phyloP scores from a whole-genome alignment of 2,113 vertebrate genomes.

The Mirounga angustirostris region DNA sequence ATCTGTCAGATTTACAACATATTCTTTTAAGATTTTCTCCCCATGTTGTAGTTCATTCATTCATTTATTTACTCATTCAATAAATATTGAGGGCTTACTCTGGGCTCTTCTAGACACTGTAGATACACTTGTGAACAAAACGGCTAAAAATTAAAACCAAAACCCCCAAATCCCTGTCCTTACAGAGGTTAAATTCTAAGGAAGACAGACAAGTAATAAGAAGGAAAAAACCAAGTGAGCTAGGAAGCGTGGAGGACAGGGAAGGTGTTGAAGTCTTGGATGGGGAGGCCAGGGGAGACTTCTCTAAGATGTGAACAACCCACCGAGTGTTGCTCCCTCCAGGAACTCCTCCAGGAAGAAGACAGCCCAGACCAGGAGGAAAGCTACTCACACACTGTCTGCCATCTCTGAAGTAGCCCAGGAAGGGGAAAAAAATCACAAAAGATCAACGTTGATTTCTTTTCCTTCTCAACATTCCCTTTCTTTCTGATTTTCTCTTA shows the following conservation, averaged over 20 bases:
- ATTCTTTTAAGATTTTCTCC: background rate
- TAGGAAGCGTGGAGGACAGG: background rate
- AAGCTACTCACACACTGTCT: background rate
- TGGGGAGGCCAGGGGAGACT: background rate
- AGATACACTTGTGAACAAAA: background rate
- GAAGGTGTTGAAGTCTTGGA: background rate
- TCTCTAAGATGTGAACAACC: background rate
- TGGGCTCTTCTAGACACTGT: background rate
- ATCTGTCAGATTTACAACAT: background rate
- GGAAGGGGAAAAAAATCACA: background rate
- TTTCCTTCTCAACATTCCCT: background rate
- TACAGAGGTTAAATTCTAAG: slow-evolving; percentile 21
- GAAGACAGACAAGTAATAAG: background rate
- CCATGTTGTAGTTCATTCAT: background rate
- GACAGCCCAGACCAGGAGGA: background rate
- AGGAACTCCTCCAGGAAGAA: background rate
- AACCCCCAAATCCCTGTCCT: background rate
- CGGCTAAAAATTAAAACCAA: background rate
- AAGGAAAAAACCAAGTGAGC: background rate
- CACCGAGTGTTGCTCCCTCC: background rate
- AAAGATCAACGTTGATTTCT: background rate
- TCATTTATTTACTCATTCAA: background rate
- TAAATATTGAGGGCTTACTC: background rate
- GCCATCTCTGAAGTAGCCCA: background rate
- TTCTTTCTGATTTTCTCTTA: background rate